phyloP scores from a whole-genome alignment of 35 echinoderm and acorn worm genomes.

The Ptychodera flava region DNA sequence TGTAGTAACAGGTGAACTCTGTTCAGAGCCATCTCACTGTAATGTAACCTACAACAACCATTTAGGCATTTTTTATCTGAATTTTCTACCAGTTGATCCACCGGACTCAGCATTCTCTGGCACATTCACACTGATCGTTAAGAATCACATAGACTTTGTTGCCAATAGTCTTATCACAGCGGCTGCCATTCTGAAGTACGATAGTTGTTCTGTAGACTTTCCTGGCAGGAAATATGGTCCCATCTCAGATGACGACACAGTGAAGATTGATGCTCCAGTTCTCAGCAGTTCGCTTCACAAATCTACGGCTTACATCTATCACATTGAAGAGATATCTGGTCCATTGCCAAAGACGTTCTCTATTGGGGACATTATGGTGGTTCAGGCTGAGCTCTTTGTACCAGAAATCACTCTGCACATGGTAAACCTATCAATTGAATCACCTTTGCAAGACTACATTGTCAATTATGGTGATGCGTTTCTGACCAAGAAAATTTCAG shows the following conservation, averaged over 20 bases:
- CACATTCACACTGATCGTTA: slow-evolving; percentile 46
- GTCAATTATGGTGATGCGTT: slow-evolving; percentile 13
- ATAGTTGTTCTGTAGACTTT: slow-evolving; percentile 67
- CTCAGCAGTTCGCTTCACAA: slow-evolving; percentile 39
- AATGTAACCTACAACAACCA: slow-evolving; percentile 35
- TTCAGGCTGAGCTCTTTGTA: slow-evolving; percentile 43
- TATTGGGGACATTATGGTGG: slow-evolving; percentile 52
- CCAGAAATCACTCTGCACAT: slow-evolving; percentile 68
- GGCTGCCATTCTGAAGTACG: slow-evolving; percentile 34
- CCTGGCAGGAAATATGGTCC: slow-evolving; percentile 45
- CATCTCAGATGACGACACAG: slow-evolving; percentile 44
- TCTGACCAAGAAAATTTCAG: slow-evolving; percentile 45
- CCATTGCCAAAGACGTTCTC: slow-evolving; percentile 49
- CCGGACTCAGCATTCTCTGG: slow-evolving; percentile 36
- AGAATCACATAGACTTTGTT: slow-evolving; percentile 70
- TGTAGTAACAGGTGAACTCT: slow-evolving; percentile 9
- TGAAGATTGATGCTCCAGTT: slow-evolving; percentile 48
- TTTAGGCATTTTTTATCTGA: slow-evolving; percentile 47
- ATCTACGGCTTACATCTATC: slow-evolving; percentile 54
- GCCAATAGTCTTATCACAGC: slow-evolving; percentile 54
- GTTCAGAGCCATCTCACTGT: slow-evolving; percentile 18
- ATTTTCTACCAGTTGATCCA: slow-evolving; percentile 44
- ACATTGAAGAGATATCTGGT: neutral
- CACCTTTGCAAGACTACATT: slow-evolving; percentile 36
- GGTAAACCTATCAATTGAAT: slow-evolving; percentile 37